A percentile compares a stretch with the other conserved stretches of the same genome.
phyloP scores from a whole-genome alignment of 2,888 invertebrate species.

The Nymphalis polychloros region DNA sequence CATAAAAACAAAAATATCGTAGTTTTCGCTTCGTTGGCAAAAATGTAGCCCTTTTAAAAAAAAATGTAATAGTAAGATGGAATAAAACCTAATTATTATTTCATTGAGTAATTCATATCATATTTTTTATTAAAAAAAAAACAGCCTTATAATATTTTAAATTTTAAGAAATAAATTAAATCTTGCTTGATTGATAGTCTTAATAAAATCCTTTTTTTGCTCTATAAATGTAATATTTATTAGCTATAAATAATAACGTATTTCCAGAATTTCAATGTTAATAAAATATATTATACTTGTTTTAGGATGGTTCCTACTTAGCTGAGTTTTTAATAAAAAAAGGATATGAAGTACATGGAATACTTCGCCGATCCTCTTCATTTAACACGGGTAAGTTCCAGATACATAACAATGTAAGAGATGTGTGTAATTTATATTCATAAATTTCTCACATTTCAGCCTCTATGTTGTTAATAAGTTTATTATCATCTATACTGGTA shows the following conservation, averaged over 20 bases:
- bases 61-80: too few species aligned
- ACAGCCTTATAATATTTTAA: too few species aligned
- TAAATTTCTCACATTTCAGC: too few species aligned
- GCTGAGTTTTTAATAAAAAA: constrained; percentile 96
- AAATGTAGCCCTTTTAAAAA: too few species aligned
- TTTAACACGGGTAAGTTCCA: constrained; percentile 90
- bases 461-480: too few species aligned
- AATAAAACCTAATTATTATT: too few species aligned
- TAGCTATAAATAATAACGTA: neutral
- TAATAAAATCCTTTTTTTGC: neutral
- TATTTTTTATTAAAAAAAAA: too few species aligned
- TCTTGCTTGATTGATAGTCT: constrained; percentile 1
- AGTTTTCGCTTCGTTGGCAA: constrained; percentile 2
- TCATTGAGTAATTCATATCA: too few species aligned
- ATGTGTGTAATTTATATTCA: too few species aligned
- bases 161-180: constrained; percentile 4
- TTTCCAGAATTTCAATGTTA: neutral
- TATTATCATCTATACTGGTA: too few species aligned
- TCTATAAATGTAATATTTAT: neutral
- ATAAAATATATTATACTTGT: neutral
- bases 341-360: constrained; percentile 97
- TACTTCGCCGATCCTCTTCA: constrained; percentile 95
- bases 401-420: neutral
- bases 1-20: neutral
- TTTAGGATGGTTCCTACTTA: constrained; percentile 98